Conservation (phyloP, 2,113 vertebrate species). For the rabbit (Oryctolagus cuniculus) region mOryCun1.1 NC_091443.1:106086001-106086500, state of each 20-base stretch:
- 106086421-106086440: accelerated
- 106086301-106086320: not conserved
- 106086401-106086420: not conserved
- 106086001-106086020: too few species aligned
- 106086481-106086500: not conserved
- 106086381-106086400: not conserved
- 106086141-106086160: not conserved
- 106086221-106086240: not conserved
- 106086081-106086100: not conserved
- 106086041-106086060: too few species aligned
- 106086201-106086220: not conserved
- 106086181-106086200: not conserved
- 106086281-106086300: not conserved
- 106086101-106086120: accelerated
- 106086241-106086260: not conserved
- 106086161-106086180: not conserved
- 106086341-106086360: not conserved
- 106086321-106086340: not conserved
- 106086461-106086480: too few species aligned
- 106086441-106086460: not conserved
- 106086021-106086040: not conserved
- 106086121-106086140: accelerated
- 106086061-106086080: not conserved
- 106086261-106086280: too few species aligned
- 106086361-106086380: not conserved